These are phyloP conservation scores for Poecilia wingei DNA, from an alignment of 2,797 vertebrate species.

Conservation along the genomic window DNA sequence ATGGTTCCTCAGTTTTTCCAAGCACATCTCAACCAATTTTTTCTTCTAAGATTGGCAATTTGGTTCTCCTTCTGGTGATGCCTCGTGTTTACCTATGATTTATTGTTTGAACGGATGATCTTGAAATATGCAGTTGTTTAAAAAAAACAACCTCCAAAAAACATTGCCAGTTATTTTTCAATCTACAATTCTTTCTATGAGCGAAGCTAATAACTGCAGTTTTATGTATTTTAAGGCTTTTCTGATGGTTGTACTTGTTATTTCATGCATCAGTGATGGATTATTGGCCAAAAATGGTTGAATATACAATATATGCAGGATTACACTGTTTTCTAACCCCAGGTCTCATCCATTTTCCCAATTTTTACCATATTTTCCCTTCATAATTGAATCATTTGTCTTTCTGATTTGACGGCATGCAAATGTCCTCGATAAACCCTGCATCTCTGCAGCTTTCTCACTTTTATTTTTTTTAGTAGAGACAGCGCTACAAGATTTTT, in stretches of 20 bases:
- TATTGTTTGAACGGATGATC: too few relatives aligned
- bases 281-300: neutral
- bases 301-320: neutral
- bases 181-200: neutral
- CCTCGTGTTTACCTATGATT: neutral
- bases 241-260: neutral
- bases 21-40: neutral
- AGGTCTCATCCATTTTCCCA: neutral
- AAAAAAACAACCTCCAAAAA: neutral
- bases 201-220: neutral
- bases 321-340: neutral
- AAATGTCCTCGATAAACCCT: neutral
- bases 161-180: neutral
- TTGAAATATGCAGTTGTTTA: neutral
- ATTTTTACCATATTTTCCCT: neutral
- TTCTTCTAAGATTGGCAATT: neutral
- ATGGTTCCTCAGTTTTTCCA: neutral
- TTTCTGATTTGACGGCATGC: neutral
- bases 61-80: neutral
- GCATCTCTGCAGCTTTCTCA: neutral
- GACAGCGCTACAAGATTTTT: neutral
- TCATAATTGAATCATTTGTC: slow-evolving; percentile 9
- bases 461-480: slow-evolving; percentile 4
- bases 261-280: neutral
- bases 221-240: neutral